Evolutionary conservation across 2,113 vertebrate species (phyloP).

Genomic region (Poeciliopsis occidentalis): DNA sequence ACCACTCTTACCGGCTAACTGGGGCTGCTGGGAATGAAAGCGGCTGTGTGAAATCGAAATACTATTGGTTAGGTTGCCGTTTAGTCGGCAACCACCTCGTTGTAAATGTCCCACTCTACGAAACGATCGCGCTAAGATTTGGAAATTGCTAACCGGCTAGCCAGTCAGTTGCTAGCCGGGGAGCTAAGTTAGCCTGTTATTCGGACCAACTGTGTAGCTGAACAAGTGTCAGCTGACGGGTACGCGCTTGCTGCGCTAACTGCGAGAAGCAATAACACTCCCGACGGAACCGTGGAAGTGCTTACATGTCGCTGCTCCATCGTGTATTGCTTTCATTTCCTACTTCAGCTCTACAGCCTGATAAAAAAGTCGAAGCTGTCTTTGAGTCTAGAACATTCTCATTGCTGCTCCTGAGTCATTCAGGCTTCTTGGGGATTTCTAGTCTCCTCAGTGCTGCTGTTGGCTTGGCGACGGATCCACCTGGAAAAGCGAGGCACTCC

Average conservation of each 20-base stretch:
- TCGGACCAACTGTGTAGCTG: conserved; percentile 39
- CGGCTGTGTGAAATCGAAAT: background rate
- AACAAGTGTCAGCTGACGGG: conserved; percentile 70
- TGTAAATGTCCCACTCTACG: background rate
- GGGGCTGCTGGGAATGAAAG: conserved; percentile 18
- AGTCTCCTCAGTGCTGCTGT: conserved; percentile 33
- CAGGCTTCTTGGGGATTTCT: conserved; percentile 57
- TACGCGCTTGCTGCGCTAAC: background rate
- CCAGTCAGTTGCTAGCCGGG: conserved; percentile 43
- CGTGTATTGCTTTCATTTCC: conserved; percentile 2
- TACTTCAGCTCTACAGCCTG: background rate
- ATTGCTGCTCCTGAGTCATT: conserved; percentile 67
- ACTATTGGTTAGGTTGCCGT: background rate
- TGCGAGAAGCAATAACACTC: background rate
- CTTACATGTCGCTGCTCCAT: background rate
- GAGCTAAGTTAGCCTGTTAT: conserved; percentile 35
- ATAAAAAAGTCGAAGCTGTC: conserved; percentile 10
- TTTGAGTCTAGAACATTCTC: conserved; percentile 72
- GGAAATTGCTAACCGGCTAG: conserved; percentile 60
- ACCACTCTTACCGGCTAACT: conserved; percentile 57
- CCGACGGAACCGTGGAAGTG: background rate
- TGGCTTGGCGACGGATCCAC: conserved; percentile 41
- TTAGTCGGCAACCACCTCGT: background rate
- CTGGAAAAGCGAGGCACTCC: conserved; percentile 6
- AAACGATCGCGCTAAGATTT: background rate